These are phyloP conservation scores for Acanthosepion lycidas DNA, from an alignment of 2,888 invertebrate genomes.

Conservation along the genomic window DNA sequence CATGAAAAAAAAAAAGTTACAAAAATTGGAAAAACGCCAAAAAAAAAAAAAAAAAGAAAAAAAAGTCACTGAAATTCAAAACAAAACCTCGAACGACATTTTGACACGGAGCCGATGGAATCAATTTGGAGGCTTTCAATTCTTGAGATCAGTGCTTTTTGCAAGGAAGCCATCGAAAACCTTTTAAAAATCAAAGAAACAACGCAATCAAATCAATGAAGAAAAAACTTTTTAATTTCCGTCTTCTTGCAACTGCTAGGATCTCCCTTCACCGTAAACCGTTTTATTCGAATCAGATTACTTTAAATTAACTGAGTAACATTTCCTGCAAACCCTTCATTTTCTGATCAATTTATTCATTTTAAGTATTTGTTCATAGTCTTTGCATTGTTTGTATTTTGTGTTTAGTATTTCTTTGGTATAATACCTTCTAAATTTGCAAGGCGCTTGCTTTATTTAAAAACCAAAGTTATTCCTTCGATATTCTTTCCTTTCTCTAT, in stretches of 20 bases:
- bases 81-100: not conserved
- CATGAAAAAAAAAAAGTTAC: not conserved
- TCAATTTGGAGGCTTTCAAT: not conserved
- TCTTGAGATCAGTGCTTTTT: not conserved
- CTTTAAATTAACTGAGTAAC: not conserved
- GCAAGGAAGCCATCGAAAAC: not conserved
- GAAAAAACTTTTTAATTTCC: not conserved
- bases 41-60: not conserved
- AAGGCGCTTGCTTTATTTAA: no score
- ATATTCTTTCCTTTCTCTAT: no score
- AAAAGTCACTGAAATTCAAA: not conserved
- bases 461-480: no score
- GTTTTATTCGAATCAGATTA: slow-evolving; percentile 21
- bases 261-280: not conserved
- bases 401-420: not conserved
- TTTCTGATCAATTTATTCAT: not conserved
- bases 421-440: not conserved
- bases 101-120: not conserved
- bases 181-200: not conserved
- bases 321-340: not conserved
- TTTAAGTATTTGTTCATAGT: not conserved
- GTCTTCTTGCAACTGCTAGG: not conserved
- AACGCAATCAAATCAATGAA: not conserved
- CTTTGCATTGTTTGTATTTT: not conserved
- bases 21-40: not conserved